Conservation (phyloP, 2,888 invertebrate genomes). For the Campoplex nolae region DNA sequence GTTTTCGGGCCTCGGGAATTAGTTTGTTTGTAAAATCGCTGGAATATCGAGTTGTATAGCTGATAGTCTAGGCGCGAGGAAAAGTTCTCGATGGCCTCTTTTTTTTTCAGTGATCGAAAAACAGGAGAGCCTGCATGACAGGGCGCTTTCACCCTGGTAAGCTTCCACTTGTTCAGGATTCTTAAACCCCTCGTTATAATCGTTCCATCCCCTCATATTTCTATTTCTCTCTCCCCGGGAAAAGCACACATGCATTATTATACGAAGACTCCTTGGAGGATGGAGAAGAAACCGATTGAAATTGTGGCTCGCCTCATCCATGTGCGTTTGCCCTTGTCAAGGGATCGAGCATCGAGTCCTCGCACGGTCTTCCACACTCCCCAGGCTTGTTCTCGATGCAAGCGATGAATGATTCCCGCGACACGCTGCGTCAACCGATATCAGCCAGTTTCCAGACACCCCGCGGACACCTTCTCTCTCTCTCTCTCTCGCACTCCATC, state of each 20-base stretch:
- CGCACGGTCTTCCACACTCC: not conserved
- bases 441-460: slow-evolving; percentile 74
- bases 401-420: slow-evolving; percentile 80
- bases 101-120: no score
- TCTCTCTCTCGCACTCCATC: slow-evolving; percentile 34
- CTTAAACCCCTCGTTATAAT: slow-evolving; percentile 7
- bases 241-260: slow-evolving; percentile 27
- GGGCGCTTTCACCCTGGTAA: no score
- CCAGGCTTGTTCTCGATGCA: not conserved
- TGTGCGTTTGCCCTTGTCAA: no score
- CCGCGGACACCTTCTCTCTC: slow-evolving; percentile 41
- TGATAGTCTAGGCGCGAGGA: no score
- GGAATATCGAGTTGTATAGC: no score
- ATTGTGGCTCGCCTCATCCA: not conserved
- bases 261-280: slow-evolving; percentile 4
- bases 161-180: not conserved
- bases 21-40: no score
- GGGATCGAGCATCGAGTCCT: no score
- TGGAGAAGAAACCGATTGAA: slow-evolving; percentile 18
- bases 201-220: slow-evolving; percentile 16
- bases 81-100: no score
- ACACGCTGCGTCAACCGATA: slow-evolving; percentile 74
- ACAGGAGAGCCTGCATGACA: no score
- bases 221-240: not conserved
- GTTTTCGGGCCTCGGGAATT: no score